Conservation (phyloP, 2,888 invertebrate genomes). For the Tanypteryx hageni region DNA sequence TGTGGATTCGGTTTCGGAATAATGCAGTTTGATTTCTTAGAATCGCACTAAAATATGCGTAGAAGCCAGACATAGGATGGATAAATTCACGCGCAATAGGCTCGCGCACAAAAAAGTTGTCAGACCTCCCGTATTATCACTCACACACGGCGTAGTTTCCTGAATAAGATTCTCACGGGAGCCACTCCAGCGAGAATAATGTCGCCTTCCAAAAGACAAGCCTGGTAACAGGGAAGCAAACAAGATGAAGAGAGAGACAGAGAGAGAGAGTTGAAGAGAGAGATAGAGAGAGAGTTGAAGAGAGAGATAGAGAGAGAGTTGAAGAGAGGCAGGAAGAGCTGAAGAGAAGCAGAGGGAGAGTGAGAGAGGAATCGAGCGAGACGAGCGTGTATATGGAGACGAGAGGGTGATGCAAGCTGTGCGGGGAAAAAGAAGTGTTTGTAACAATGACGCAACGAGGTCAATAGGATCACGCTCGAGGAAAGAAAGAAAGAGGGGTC, state of each 20-base stretch:
- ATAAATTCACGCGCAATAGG: not conserved
- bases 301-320: not conserved
- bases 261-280: not conserved
- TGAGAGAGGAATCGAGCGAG: not conserved
- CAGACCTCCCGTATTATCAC: not conserved
- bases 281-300: not conserved
- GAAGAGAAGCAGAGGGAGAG: not conserved
- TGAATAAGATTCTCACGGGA: not conserved
- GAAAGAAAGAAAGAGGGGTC: not conserved
- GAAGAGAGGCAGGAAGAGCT: not conserved
- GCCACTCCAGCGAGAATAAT: constrained; percentile 20
- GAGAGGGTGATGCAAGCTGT: not conserved
- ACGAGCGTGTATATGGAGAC: not conserved
- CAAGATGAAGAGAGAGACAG: not conserved
- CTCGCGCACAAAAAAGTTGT: not conserved
- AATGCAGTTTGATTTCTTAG: not conserved
- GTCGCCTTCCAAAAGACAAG: constrained; percentile 20
- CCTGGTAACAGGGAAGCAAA: constrained; percentile 18
- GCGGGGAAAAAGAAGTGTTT: constrained; percentile 11
- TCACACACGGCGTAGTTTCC: not conserved
- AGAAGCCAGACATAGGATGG: no score
- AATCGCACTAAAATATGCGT: not conserved
- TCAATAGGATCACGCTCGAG: not conserved
- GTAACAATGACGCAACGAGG: not conserved
- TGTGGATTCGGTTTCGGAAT: not conserved